Percentiles rank a stretch among this genome's conserved stretches.
Evolutionary conservation across 2,113 vertebrate genomes (phyloP).

Genomic region (Oncorhynchus clarkii): DNA sequence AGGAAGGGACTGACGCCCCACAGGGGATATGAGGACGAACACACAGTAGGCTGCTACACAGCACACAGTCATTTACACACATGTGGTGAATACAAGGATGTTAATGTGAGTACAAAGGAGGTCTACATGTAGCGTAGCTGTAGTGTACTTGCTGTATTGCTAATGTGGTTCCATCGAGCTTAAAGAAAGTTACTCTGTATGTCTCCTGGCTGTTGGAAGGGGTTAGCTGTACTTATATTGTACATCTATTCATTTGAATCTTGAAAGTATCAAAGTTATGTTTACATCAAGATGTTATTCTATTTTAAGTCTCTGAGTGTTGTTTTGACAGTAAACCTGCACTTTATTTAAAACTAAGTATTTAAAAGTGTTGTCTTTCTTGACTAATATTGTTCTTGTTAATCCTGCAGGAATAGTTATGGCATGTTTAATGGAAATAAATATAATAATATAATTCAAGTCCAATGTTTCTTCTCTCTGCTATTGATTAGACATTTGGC

Average conservation of each 20-base stretch:
- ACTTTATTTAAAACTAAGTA: conserved; percentile 18
- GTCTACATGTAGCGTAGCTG: conserved; percentile 35
- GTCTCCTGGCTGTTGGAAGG: conserved; percentile 19
- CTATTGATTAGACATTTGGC: conserved; percentile 37
- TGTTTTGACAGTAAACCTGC: conserved; percentile 27
- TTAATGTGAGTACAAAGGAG: conserved; percentile 30
- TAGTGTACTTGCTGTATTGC: conserved; percentile 34
- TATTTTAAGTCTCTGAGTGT: conserved; percentile 22
- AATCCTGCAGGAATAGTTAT: conserved; percentile 23
- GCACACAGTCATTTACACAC: neutral
- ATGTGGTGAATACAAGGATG: conserved; percentile 17
- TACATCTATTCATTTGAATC: conserved; percentile 27
- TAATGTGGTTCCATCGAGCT: conserved; percentile 47
- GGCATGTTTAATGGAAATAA: conserved; percentile 27
- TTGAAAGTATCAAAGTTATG: conserved; percentile 32
- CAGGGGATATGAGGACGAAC: conserved; percentile 11
- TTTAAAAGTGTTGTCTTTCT: conserved; percentile 18
- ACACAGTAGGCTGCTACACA: neutral
- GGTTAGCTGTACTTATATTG: conserved; percentile 30
- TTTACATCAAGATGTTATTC: conserved; percentile 33
- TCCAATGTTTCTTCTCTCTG: conserved; percentile 33
- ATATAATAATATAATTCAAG: conserved; percentile 30
- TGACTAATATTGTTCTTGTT: conserved; percentile 3
- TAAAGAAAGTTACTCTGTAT: conserved; percentile 42
- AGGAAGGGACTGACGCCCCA: conserved; percentile 45